phyloP scores from a whole-genome alignment of 2,888 invertebrate genomes.

The Latheticus oryzae region DNA sequence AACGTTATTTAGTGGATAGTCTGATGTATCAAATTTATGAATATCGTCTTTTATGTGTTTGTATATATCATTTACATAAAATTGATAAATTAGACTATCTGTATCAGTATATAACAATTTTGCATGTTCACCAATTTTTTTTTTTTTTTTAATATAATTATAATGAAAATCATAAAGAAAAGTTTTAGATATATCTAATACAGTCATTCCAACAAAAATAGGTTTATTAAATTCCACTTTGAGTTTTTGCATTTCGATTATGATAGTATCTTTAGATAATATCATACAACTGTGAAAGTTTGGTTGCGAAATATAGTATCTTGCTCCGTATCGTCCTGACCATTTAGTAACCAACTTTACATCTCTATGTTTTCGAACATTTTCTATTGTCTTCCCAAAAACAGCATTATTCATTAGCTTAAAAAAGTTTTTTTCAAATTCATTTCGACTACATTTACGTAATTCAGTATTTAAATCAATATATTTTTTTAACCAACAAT shows the following conservation, averaged over 20 bases:
- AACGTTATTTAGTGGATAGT: slow-evolving; percentile 29
- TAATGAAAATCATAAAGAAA: slow-evolving; percentile 60
- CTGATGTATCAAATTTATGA: slow-evolving; percentile 34
- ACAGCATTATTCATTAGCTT: slow-evolving; percentile 60
- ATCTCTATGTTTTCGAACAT: slow-evolving; percentile 25
- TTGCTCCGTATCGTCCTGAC: slow-evolving; percentile 38
- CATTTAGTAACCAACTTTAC: slow-evolving; percentile 38
- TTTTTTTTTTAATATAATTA: slow-evolving; percentile 52
- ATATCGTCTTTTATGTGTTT: slow-evolving; percentile 33
- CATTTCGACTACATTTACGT: slow-evolving; percentile 43
- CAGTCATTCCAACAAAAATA: slow-evolving; percentile 56
- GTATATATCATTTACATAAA: slow-evolving; percentile 30
- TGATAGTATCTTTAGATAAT: slow-evolving; percentile 55
- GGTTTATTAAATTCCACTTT: slow-evolving; percentile 54
- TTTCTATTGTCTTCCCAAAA: slow-evolving; percentile 10
- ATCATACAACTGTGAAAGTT: slow-evolving; percentile 51
- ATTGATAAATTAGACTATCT: slow-evolving; percentile 43
- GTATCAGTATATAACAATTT: slow-evolving; percentile 50
- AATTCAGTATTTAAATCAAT: slow-evolving; percentile 49
- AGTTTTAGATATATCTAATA: slow-evolving; percentile 58
- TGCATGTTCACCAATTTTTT: slow-evolving; percentile 47
- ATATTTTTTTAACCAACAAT: slow-evolving; percentile 4
- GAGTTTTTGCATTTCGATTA: slow-evolving; percentile 52
- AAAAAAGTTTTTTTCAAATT: slow-evolving; percentile 57
- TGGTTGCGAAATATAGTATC: slow-evolving; percentile 49